Percentiles rank a stretch among this genome's conserved stretches.
Evolutionary conservation across 2,113 vertebrate species (phyloP).

Genomic region (Gopherus evgoodei): DNA sequence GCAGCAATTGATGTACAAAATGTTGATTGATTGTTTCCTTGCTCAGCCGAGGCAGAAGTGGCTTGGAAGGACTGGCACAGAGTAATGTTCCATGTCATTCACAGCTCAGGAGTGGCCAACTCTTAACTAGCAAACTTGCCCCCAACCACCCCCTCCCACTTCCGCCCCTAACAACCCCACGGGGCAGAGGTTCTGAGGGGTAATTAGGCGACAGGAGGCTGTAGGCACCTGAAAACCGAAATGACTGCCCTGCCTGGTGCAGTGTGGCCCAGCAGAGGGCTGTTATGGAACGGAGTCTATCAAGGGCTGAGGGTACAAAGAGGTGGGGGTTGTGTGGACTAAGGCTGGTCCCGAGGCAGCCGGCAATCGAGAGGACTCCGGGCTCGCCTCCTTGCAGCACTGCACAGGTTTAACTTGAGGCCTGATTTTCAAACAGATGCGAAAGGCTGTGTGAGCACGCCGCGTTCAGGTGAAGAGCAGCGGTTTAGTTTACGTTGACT

Average conservation of each 20-base stretch:
- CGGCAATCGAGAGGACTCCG: not conserved
- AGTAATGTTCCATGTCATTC: slow-evolving; percentile 30
- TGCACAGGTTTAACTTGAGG: not conserved
- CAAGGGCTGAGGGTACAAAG: rapidly evolving
- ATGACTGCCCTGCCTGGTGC: not conserved
- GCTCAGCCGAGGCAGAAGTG: not conserved
- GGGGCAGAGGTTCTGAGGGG: not conserved
- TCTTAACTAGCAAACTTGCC: not conserved
- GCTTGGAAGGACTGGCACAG: not conserved
- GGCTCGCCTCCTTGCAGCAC: not conserved
- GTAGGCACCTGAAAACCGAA: not conserved
- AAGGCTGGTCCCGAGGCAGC: not conserved
- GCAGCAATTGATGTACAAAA: not conserved
- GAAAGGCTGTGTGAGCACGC: not conserved
- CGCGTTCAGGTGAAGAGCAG: not conserved
- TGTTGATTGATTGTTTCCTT: not conserved
- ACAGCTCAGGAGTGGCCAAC: not conserved
- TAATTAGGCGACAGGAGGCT: rapidly evolving
- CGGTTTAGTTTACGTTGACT: not conserved
- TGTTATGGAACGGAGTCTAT: not conserved
- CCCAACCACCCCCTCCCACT: too few species aligned
- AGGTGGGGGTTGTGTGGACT: not conserved
- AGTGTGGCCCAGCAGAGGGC: rapidly evolving
- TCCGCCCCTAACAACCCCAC: too few species aligned
- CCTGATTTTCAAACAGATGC: not conserved